Percentiles rank a stretch among this genome's conserved stretches.
These are phyloP conservation scores for Amiota communis DNA, from an alignment of 2,888 invertebrate genomes.

Conservation along the genomic window DNA sequence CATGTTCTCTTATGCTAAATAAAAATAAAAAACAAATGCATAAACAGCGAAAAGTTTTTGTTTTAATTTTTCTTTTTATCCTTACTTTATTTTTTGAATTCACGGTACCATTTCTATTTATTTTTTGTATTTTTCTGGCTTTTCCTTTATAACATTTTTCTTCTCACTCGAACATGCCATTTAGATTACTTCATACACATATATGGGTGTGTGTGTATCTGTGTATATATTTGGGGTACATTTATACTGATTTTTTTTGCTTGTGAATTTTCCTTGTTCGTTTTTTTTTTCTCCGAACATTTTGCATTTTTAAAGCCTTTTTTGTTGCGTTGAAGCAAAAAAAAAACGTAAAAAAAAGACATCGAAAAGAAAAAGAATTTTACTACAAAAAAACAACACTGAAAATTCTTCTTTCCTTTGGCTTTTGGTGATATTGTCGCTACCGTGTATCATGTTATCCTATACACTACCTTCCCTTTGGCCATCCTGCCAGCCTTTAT, in stretches of 20 bases:
- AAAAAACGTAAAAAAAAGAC: too few species aligned
- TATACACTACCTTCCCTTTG: too few species aligned
- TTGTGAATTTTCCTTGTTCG: neutral
- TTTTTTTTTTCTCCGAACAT: neutral
- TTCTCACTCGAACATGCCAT: neutral
- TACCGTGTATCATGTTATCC: too few species aligned
- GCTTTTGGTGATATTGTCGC: too few species aligned
- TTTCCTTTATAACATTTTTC: neutral
- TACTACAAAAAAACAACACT: too few species aligned
- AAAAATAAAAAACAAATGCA: conserved; percentile 9
- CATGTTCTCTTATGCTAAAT: neutral
- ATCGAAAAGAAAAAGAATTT: too few species aligned
- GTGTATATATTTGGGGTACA: neutral
- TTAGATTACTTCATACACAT: neutral
- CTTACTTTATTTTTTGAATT: too few species aligned
- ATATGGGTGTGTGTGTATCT: neutral
- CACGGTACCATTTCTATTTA: neutral
- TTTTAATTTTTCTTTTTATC: neutral
- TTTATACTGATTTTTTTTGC: neutral
- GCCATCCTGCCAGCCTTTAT: too few species aligned
- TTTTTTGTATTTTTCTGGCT: neutral
- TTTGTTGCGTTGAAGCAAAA: neutral
- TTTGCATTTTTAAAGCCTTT: neutral
- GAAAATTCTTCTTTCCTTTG: too few species aligned
- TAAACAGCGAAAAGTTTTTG: conserved; percentile 27